phyloP scores from a whole-genome alignment of 2,888 invertebrate genomes.

The Habroteleia sp. region DNA sequence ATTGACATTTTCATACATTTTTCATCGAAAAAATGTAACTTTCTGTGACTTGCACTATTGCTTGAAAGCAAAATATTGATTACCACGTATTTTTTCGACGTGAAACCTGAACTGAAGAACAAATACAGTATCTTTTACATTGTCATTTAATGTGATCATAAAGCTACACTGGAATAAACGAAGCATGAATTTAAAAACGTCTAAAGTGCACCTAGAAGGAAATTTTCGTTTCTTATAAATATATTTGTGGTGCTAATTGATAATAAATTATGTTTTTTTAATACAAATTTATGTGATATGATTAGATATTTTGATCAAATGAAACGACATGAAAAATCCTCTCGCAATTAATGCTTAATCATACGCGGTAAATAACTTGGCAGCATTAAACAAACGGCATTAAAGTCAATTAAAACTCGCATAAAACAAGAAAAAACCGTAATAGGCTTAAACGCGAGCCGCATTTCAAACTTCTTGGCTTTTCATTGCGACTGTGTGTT shows the following conservation, averaged over 20 bases:
- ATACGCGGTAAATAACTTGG: slow-evolving; percentile 23
- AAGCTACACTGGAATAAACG: too few species aligned
- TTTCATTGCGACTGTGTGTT: slow-evolving; percentile 22
- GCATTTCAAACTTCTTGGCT: slow-evolving; percentile 25
- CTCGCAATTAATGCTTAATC: slow-evolving; percentile 30
- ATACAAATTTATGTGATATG: too few species aligned
- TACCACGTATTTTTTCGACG: neutral
- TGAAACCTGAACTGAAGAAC: neutral
- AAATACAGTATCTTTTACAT: too few species aligned
- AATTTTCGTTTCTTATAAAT: too few species aligned
- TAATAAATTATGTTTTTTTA: too few species aligned
- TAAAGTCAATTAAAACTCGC: slow-evolving; percentile 51
- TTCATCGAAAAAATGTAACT: slow-evolving; percentile 29
- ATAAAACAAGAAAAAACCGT: slow-evolving; percentile 49
- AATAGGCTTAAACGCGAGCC: slow-evolving; percentile 39
- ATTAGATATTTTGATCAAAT: too few species aligned
- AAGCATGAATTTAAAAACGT: too few species aligned
- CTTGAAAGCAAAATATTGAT: neutral
- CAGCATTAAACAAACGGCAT: slow-evolving; percentile 36
- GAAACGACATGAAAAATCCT: too few species aligned
- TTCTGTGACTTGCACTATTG: slow-evolving; percentile 16
- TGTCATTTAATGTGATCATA: too few species aligned
- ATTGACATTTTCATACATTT: slow-evolving; percentile 61
- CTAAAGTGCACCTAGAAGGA: too few species aligned
- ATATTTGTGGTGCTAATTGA: too few species aligned